Base-by-base conservation (phyloP, 2,113 vertebrate species). In the Scartelaos histophorus region DNA sequence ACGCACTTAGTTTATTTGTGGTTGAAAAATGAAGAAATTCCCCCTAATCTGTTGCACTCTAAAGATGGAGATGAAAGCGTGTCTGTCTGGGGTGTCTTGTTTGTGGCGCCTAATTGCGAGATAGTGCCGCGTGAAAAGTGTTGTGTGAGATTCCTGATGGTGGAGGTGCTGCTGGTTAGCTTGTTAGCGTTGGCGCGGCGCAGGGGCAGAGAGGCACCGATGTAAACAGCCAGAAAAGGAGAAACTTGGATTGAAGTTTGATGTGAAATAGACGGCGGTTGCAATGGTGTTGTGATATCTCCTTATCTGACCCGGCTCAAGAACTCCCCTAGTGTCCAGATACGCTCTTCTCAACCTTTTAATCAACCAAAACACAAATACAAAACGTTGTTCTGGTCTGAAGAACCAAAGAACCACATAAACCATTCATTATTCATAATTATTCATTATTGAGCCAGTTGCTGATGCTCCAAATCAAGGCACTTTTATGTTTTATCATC, bases 161-260 rank as follows among this genome's bases (percentile, higher is more conserved):
- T 65, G 76, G 78, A 61, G 78, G 67, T 76, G 82, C 69, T n/a
- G 83, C 62, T 73, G 81, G 68, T 76, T 34, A 22, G 67, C 81
- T 81, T 91, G 83, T 89, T 89, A 61, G 69, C 67, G 54, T 86
- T 88, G 89, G 87, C 90, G 54, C 7, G 17, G 43, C 19, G 61
- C 70, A 75, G 56, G 66, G 75, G 76, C 64, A 25, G 71, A 35
- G 43, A 35, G 73, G 61, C 73, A 60, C 16, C 62, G 73, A 75
- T 58, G 82, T 69, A 80, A 91, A 86, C 21, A 69, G 15, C 15
- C 54, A 80, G 83, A 84, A 84, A 84, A 0, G 13, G 24, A 72
- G 69, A 73, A 65, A 64, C 56, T 64, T 86, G 77, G 84, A 76
- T 69, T 7, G 71, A 35, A 66, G 69, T 66, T 70, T 73, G 70